Conservation (phyloP, 2,797 vertebrate species). For the Prionace glauca region DNA sequence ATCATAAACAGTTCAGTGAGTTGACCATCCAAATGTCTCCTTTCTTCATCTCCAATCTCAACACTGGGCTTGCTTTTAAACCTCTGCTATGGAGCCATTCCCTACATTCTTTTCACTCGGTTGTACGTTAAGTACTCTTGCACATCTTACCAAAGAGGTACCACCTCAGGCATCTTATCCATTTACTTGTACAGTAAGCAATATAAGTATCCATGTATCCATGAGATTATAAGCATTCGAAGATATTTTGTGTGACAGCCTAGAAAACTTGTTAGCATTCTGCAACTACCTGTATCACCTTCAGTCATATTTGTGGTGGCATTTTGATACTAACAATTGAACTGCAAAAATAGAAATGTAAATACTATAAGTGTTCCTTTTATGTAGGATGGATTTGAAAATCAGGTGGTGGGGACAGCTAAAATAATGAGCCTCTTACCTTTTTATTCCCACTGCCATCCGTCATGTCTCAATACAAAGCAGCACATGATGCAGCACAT, state of each 20-base stretch:
- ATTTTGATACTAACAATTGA: not conserved
- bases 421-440: not conserved
- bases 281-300: not conserved
- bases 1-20: not conserved
- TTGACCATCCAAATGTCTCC: not conserved
- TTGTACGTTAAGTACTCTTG: not conserved
- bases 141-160: not conserved
- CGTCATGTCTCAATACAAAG: not conserved
- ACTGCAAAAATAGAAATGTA: not conserved
- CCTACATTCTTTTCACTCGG: not conserved
- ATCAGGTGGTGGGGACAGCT: not conserved
- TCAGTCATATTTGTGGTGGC: not conserved
- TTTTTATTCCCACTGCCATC: not conserved
- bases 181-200: not conserved
- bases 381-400: not conserved
- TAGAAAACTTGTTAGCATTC: not conserved
- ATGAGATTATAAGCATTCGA: not conserved
- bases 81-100: not conserved
- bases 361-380: not conserved
- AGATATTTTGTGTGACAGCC: not conserved
- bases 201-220: not conserved
- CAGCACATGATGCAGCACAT: not conserved
- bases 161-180: not conserved
- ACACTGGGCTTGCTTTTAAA: not conserved
- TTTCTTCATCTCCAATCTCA: not conserved